Evolutionary conservation across 2,888 invertebrate species (phyloP), one percentile per base, ranked within the genome.

Genomic region (Troides oblongomaculatus): DNA sequence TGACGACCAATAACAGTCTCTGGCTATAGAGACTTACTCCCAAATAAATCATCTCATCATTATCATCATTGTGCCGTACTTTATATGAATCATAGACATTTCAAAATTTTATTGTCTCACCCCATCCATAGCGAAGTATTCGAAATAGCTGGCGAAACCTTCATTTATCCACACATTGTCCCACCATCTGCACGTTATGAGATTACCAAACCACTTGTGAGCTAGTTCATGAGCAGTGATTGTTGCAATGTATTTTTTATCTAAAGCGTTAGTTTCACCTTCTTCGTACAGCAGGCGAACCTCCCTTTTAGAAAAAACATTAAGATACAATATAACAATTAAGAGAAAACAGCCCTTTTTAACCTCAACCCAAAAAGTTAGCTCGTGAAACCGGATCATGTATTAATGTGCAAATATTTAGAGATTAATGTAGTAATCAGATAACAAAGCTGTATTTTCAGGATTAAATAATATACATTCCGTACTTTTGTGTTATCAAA

Each of bases 151-250:
- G 4, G 96, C 96, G 72, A 96, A 96, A 1, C 95, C 96, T 82
- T 96, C 96, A 79, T 95, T 96, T 18, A 96, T 89, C 95, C 96
- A 96, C 0, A 95, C 91, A 71, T 93, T 94, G 62, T 93, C 91
- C 96, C 96, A 96, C 96, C 96, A 96, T 71, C 93, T 87, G 43
- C 94, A 93, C 0, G 95, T 95, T 25, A 96, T 94, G 56, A 95
- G 88, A 82, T 96, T 95, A 1, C 97, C 97, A 79, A 97, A 97
- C 96, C 96, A 97, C 87, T 95, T 96, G 83, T 97, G 97, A 0
- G 93, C 93, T 30, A 94, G 88, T 77, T 94, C 94, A 75, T 94
- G 94, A 0, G 94, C 88, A 18, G 93, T 90, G 58, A 93, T 93
- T 0, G 93, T 94, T 1, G 88, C 94, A 60, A 94, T 92, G 71